Conservation (phyloP, 2,797 vertebrate species). For the Mus spretus region DNA sequence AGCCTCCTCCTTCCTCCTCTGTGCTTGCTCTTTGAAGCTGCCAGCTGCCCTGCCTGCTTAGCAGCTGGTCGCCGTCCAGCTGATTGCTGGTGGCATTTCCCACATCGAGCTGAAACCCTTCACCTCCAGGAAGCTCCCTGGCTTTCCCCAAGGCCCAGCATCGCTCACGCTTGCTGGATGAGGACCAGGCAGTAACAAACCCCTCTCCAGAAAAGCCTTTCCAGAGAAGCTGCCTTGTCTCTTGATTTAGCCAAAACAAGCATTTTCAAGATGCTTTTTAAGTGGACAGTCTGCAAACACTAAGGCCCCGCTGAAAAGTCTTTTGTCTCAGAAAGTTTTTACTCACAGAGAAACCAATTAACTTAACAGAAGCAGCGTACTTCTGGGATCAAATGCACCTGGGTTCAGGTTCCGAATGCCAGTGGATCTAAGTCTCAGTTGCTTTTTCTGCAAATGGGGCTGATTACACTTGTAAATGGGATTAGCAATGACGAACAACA, state of each 20-base stretch:
- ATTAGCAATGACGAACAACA: fast-evolving
- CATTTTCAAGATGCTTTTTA: neutral
- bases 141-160: neutral
- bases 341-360: neutral
- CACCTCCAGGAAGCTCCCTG: neutral
- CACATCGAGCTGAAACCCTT: neutral
- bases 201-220: neutral
- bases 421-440: neutral
- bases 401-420: neutral
- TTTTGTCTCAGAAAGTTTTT: neutral
- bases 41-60: neutral
- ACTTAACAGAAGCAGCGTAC: neutral
- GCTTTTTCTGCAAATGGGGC: neutral
- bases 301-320: neutral
- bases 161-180: neutral
- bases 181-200: neutral
- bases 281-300: neutral
- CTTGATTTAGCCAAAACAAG: neutral
- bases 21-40: neutral
- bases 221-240: neutral
- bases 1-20: neutral
- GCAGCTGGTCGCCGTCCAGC: slow-evolving; percentile 34
- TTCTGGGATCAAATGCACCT: neutral
- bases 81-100: neutral
- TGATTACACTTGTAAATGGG: neutral